Evolutionary conservation across 2,888 invertebrate genomes (phyloP).

Genomic region (Vanessa cardui): DNA sequence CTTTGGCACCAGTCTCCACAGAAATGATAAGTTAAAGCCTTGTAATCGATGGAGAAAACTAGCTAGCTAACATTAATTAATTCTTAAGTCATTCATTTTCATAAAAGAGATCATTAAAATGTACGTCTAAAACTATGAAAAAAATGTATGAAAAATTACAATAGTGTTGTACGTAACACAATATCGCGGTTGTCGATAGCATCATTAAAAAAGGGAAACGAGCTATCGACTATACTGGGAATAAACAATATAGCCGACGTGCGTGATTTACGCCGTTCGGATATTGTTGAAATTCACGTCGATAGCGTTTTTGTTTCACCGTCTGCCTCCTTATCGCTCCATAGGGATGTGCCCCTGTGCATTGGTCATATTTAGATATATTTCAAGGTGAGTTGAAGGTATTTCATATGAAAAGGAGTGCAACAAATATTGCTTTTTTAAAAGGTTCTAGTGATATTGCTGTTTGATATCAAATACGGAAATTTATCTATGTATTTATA

Average conservation of each 20-base stretch:
- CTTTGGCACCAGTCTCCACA: too few relatives aligned
- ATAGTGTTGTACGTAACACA: slow-evolving; percentile 44
- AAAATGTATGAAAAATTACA: not conserved
- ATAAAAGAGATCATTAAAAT: not conserved
- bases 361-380: slow-evolving; percentile 20
- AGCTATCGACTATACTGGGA: slow-evolving; percentile 50
- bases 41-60: too few relatives aligned
- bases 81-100: too few relatives aligned
- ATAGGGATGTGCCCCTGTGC: slow-evolving; percentile 31
- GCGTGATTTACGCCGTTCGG: slow-evolving; percentile 69
- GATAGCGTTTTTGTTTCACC: slow-evolving; percentile 76
- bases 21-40: too few relatives aligned
- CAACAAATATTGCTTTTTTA: not conserved
- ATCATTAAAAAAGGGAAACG: slow-evolving; percentile 60
- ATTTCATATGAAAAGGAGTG: not conserved
- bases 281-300: slow-evolving; percentile 74
- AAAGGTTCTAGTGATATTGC: too few relatives aligned
- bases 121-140: not conserved
- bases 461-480: too few relatives aligned
- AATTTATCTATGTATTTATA: too few relatives aligned
- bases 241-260: slow-evolving; percentile 69
- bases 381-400: not conserved
- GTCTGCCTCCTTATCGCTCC: slow-evolving; percentile 67
- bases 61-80: too few relatives aligned
- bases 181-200: slow-evolving; percentile 55